Evolutionary conservation across 1,140 invertebrate genomes (phyloP), one percentile per base, ranked within the genome.

Genomic region (Cyclargus thomasi): DNA sequence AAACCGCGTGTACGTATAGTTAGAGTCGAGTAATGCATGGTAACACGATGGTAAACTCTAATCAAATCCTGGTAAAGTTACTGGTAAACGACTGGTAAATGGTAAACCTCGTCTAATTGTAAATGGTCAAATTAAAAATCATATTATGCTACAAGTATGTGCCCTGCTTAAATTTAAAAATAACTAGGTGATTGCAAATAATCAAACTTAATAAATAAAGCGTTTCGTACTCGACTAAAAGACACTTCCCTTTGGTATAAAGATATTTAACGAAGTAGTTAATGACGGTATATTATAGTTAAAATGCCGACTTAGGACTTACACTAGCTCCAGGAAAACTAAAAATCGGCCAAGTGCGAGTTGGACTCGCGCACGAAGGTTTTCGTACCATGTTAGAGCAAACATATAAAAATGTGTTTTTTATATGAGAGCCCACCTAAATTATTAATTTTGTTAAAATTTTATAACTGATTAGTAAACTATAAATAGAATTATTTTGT

Each of bases 201-300:
- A 64, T 69, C 73, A 62, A 75, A 63, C 69, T 75, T 62, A 71
- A 86, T 86, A 84, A 85, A 88, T 86, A 87, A 87, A 88, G 83
- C 85, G 87, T 90, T 88, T 86, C 74, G 88, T 81, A 83, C 83
- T 85, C 79, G 80, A 85, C 82, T 90, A 84, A 81, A 80, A 83
- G 76, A 89, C 79, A 87, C 77, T 82, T 81, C 74, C 87, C 86
- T 90, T 90, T 90, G 86, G 86, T 90, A 86, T 83, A 70, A 77
- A 85, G 76, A 55, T 55, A 55, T 55, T 55, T 20, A 1, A 18
- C 10, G 8, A 16, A 16, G 39, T 16, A 55, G 53, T 18, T 18
- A 55, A 18, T 5, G 53, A 17, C 53, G 53, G 18, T 16, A 8
- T 47, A 11, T 1, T 35, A 11, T 1, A 47, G 39, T 11, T 47